These are phyloP conservation scores for Darevskia nairensis DNA, from an alignment of 2,797 vertebrate species.

Conservation along the genomic window DNA sequence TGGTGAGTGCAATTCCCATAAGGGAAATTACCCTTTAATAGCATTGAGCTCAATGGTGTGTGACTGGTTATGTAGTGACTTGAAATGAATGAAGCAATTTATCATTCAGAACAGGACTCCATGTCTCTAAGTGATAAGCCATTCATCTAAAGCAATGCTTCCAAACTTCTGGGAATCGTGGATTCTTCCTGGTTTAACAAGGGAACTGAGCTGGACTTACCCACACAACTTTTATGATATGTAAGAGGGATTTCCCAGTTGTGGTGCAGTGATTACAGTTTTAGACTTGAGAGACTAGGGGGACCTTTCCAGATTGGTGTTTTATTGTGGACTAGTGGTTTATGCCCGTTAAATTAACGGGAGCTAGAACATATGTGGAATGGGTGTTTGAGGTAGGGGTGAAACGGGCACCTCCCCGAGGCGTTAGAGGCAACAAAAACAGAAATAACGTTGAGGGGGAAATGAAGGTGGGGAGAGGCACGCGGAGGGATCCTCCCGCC, in stretches of 20 bases:
- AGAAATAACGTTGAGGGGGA: too few species aligned
- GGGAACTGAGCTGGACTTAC: background rate
- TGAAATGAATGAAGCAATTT: slow-evolving; percentile 70
- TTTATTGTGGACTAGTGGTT: too few species aligned
- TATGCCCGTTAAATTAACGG: too few species aligned
- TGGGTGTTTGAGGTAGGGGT: too few species aligned
- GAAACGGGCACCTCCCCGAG: too few species aligned
- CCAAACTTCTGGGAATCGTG: background rate
- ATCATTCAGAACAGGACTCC: slow-evolving; percentile 71
- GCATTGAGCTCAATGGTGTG: slow-evolving; percentile 66
- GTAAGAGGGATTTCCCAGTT: background rate
- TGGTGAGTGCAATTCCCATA: slow-evolving; percentile 66
- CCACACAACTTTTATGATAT: background rate
- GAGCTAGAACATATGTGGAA: too few species aligned
- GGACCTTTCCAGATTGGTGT: too few species aligned
- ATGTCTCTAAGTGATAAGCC: slow-evolving; percentile 61
- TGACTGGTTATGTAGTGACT: slow-evolving; percentile 73
- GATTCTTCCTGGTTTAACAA: background rate
- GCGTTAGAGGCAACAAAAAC: too few species aligned
- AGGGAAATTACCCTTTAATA: slow-evolving; percentile 75
- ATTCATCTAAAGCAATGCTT: slow-evolving; percentile 53
- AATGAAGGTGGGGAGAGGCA: too few species aligned
- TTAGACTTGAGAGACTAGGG: background rate
- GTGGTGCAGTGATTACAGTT: background rate
- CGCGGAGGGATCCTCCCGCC: too few species aligned